phyloP scores from a whole-genome alignment of 2,797 vertebrate species.

The Argentina silus region DNA sequence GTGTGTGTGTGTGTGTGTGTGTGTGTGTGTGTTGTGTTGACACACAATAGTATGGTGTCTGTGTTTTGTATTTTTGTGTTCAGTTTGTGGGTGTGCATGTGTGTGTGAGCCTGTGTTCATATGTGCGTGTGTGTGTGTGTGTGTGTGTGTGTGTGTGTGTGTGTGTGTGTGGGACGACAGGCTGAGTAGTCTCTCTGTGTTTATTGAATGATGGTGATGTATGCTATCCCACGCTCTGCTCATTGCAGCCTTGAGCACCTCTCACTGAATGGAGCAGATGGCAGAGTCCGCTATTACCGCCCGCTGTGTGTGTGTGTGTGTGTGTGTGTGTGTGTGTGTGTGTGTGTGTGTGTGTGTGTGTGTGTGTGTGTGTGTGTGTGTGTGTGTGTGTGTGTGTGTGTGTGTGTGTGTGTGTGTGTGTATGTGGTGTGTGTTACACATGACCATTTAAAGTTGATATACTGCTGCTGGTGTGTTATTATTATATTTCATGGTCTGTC shows the following conservation, averaged over 20 bases:
- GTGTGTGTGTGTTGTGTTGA: neutral
- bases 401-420: neutral
- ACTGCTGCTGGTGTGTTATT: too few species aligned
- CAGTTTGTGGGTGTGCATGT: conserved; percentile 45
- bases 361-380: neutral
- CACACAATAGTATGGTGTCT: neutral
- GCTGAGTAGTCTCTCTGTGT: conserved; percentile 59
- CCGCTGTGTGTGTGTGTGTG: conserved; percentile 29
- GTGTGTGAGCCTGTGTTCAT: neutral
- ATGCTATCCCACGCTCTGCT: conserved; percentile 59
- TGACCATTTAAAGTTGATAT: too few species aligned
- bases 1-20: conserved; percentile 1
- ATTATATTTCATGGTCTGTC: too few species aligned
- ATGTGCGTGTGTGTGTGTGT: conserved; percentile 28
- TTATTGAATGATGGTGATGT: conserved; percentile 78
- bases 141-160: conserved; percentile 20
- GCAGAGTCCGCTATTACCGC: conserved; percentile 41
- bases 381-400: conserved; percentile 7
- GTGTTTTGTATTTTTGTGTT: conserved; percentile 9
- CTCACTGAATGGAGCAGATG: conserved; percentile 74
- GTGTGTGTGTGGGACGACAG: conserved; percentile 39
- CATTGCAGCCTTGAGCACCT: conserved; percentile 37
- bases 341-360: conserved; percentile 1
- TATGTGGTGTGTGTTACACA: too few species aligned
- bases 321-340: conserved; percentile 13